Base-by-base conservation (phyloP, 92 coral and sea anemone species). In the Zoanthus solanderi region DNA sequence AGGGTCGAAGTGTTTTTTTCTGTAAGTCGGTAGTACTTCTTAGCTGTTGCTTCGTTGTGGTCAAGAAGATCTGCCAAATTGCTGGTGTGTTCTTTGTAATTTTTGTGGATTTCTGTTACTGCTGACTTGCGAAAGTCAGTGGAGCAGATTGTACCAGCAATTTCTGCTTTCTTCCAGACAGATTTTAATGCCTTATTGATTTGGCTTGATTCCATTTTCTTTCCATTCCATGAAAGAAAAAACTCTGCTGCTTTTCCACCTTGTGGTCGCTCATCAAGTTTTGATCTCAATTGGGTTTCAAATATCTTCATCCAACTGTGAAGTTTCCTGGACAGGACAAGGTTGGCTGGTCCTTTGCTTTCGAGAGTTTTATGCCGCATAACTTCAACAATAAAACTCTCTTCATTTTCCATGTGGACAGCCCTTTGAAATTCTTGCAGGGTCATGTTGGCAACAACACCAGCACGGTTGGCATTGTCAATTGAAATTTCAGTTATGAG, bases 381-480 rank as follows among this genome's bases (percentile, higher is more conserved):
- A 29, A 92, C 90, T 6, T 54, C 83, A 9, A 92, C 86, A 37
- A 90, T 82, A 52, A 83, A 85, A 3, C 37, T 28, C 9, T 85
- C 91, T 0, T 72, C 90, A 18, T 87, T 80, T 44, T 84, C 78
- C 52, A 57, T 67, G 28, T 53, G 52, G 72, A 50, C 16, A 16
- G 87, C 89, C 44, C 86, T 54, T 32, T 79, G 16, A 76, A 92
- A 94, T 75, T 94, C 95, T 18, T 78, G 9, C 16, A 90, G 52
- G 2, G 94, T 90, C 95, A 94, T 94, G 78, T 78, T 76, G 18
- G 95, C 89, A 0, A 90, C 88, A 15, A 92, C 94, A 0, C 98
- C 94, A 6, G 95, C 82, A 5, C 92, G 85, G 74, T 90, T 90
- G 3, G 90, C 94, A 83, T 92, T 94, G 84, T 94, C 91, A 2